These are phyloP conservation scores for Achlya flavicornis DNA, from an alignment of 2,888 invertebrate species.

Conservation along the genomic window DNA sequence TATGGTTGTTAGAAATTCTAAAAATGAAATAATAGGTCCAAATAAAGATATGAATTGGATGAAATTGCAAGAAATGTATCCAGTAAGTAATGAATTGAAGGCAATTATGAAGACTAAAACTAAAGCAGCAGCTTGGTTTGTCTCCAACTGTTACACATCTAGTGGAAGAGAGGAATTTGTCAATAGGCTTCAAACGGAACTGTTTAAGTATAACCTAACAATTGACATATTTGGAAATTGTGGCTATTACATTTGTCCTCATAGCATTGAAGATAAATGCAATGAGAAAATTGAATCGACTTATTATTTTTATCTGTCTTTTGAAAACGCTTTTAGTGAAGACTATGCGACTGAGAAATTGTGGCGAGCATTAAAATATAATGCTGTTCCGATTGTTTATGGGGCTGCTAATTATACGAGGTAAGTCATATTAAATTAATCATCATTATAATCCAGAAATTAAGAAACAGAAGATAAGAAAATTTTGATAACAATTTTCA, in stretches of 20 bases:
- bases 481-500: no score
- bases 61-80: constrained; percentile 43
- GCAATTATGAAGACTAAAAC: constrained; percentile 44
- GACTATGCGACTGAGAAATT: constrained; percentile 71
- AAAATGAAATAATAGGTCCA: constrained; percentile 47
- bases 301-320: constrained; percentile 65
- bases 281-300: constrained; percentile 43
- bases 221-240: constrained; percentile 59
- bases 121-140: constrained; percentile 62
- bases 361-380: constrained; percentile 50
- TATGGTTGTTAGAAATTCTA: constrained; percentile 41
- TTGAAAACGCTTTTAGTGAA: constrained; percentile 61
- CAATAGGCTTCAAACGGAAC: constrained; percentile 33
- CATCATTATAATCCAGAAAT: neutral
- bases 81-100: constrained; percentile 41
- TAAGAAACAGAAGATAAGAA: no score
- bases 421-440: constrained; percentile 35
- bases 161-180: constrained; percentile 44
- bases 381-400: constrained; percentile 62
- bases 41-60: constrained; percentile 50
- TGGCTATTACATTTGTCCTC: constrained; percentile 45
- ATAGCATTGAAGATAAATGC: constrained; percentile 39
- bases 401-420: constrained; percentile 68
- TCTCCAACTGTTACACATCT: constrained; percentile 51
- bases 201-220: constrained; percentile 39